phyloP scores from a whole-genome alignment of 2,113 vertebrate genomes.

The Apeltes quadracus region DNA sequence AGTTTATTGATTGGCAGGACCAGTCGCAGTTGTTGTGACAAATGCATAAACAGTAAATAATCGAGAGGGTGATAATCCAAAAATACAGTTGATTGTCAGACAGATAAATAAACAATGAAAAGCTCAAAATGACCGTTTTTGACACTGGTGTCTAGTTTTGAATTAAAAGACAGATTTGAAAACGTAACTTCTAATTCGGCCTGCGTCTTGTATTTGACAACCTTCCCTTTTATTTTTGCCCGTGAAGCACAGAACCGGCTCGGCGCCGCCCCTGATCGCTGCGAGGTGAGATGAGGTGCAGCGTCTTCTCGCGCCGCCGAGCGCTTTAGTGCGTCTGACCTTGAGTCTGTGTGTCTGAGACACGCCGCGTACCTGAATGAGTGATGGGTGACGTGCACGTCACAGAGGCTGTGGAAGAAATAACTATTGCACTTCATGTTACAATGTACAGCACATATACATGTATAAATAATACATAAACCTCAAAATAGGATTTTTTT shows the following conservation, averaged over 20 bases:
- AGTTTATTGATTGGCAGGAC: constrained; percentile 35
- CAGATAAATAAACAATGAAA: constrained; percentile 1
- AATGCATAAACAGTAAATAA: constrained; percentile 22
- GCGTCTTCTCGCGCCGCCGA: constrained; percentile 34
- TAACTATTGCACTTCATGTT: constrained; percentile 93
- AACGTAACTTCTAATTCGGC: constrained; percentile 40
- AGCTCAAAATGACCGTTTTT: constrained; percentile 13
- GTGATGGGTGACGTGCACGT: constrained; percentile 32
- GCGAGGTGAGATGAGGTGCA: constrained; percentile 54
- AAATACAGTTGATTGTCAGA: constrained; percentile 17
- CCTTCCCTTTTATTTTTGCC: constrained; percentile 68
- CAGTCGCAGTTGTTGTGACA: constrained; percentile 23
- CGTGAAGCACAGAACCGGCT: constrained; percentile 60
- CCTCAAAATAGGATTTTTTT: constrained; percentile 51
- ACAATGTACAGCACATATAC: constrained; percentile 85
- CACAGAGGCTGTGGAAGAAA: constrained; percentile 57
- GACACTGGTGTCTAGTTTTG: constrained; percentile 2
- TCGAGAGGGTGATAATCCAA: background rate
- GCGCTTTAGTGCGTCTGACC: constrained; percentile 20
- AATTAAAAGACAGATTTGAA: constrained; percentile 29
- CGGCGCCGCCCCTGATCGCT: background rate
- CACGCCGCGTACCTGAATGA: constrained; percentile 64
- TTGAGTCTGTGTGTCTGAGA: constrained; percentile 45
- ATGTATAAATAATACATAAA: constrained; percentile 78
- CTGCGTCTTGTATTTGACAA: constrained; percentile 55